Evolutionary conservation across 1,140 invertebrate genomes (phyloP).

Genomic region (Glomeris maerens): DNA sequence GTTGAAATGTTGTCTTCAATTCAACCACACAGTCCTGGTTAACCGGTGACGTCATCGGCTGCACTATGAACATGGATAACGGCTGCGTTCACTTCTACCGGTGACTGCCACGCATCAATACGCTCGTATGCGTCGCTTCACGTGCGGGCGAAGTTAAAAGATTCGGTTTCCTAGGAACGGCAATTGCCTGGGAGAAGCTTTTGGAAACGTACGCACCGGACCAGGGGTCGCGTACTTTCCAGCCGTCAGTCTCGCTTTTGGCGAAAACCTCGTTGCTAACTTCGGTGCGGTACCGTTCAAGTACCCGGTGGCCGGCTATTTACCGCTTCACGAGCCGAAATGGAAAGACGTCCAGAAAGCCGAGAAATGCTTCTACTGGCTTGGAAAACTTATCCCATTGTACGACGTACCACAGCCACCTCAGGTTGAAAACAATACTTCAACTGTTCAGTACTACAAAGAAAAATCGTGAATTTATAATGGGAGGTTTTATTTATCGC

Average conservation of each 20-base stretch:
- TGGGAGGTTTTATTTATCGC: too few relatives aligned
- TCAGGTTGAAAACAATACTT: too few relatives aligned
- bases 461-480: too few relatives aligned
- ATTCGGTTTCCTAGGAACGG: conserved; percentile 50
- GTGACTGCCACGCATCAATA: too few relatives aligned
- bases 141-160: too few relatives aligned
- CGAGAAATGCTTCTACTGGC: conserved; percentile 40
- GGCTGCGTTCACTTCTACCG: conserved; percentile 40
- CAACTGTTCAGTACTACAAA: too few relatives aligned
- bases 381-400: conserved; percentile 38
- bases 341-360: conserved; percentile 37
- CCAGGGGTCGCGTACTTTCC: conserved; percentile 58
- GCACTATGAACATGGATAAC: conserved; percentile 57
- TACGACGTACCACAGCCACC: too few relatives aligned
- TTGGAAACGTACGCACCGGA: conserved; percentile 50
- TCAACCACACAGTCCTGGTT: conserved; percentile 47
- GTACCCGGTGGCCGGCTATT: conserved; percentile 53
- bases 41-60: conserved; percentile 64
- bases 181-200: conserved; percentile 52
- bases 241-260: conserved; percentile 55
- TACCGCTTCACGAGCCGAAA: conserved; percentile 48
- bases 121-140: too few relatives aligned
- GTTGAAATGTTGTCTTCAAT: too few relatives aligned
- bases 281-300: conserved; percentile 56
- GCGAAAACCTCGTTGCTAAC: conserved; percentile 60